A percentile compares a stretch with the other conserved stretches of the same genome.
Conservation (phyloP, 1,140 invertebrate genomes). For the Heliothis virescens region DNA sequence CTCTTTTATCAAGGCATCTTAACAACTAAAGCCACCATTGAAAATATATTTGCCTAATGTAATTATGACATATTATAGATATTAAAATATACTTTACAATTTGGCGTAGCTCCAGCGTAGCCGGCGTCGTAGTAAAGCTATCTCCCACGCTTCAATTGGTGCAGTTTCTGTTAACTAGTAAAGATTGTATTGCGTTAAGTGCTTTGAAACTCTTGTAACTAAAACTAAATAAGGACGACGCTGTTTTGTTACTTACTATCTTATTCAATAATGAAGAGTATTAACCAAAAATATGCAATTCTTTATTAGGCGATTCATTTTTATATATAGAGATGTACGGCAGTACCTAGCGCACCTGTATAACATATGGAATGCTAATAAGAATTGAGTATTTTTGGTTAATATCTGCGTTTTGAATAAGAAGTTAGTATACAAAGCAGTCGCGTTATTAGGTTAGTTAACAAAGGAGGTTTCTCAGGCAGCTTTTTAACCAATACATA, state of each 20-base stretch:
- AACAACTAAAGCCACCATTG: slow-evolving; percentile 18
- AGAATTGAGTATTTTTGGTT: no score
- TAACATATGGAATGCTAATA: no score
- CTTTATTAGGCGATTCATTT: no score
- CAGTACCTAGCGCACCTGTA: no score
- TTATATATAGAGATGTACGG: no score
- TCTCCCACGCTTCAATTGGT: slow-evolving; percentile 67
- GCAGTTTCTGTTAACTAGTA: slow-evolving; percentile 55
- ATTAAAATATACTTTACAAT: slow-evolving; percentile 53
- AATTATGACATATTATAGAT: slow-evolving; percentile 44
- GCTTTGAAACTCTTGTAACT: slow-evolving; percentile 1
- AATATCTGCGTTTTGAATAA: no score
- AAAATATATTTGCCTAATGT: slow-evolving; percentile 39
- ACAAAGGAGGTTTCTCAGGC: no score
- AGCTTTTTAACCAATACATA: no score
- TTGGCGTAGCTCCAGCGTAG: slow-evolving; percentile 70
- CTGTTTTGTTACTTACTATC: slow-evolving; percentile 20
- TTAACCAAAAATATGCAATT: background rate
- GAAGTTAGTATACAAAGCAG: no score
- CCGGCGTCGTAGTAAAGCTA: slow-evolving; percentile 64
- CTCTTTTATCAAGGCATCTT: slow-evolving; percentile 15
- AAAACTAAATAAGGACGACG: slow-evolving; percentile 14
- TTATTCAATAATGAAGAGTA: background rate
- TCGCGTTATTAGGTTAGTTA: no score
- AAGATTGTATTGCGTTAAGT: slow-evolving; percentile 46